Percentiles rank a stretch among this genome's conserved stretches.
phyloP scores from a whole-genome alignment of 1,140 invertebrate genomes.

The Zaprionus capensis region DNA sequence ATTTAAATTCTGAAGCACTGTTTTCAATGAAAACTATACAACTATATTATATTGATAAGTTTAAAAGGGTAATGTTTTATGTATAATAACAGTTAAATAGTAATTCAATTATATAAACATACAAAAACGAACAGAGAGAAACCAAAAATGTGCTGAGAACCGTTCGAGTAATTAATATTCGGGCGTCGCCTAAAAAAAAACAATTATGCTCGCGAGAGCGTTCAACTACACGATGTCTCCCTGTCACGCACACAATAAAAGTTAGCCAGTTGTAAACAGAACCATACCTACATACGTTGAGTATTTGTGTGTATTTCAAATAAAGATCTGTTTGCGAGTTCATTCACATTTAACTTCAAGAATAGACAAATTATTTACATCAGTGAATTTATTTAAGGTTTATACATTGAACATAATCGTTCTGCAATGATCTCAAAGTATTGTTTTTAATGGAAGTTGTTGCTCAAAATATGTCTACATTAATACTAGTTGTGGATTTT shows the following conservation, averaged over 20 bases:
- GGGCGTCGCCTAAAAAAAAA: conserved; percentile 35
- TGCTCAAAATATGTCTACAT: not conserved
- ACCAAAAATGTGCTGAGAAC: conserved; percentile 14
- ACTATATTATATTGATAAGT: not conserved
- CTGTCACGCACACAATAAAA: conserved; percentile 24
- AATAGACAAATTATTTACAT: conserved; percentile 8
- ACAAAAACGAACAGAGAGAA: not conserved
- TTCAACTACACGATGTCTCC: conserved; percentile 14
- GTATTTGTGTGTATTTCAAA: conserved; percentile 6
- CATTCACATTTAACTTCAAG: conserved; percentile 26
- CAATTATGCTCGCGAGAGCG: conserved; percentile 10
- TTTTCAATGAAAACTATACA: not conserved
- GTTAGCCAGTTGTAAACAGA: conserved; percentile 16
- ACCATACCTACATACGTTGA: not conserved
- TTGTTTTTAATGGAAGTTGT: not conserved
- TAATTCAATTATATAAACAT: not conserved
- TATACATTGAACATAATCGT: not conserved
- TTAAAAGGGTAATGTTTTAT: not conserved
- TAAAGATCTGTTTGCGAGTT: conserved; percentile 4
- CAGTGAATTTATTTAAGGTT: not conserved
- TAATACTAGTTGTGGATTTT: not conserved
- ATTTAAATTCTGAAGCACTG: not conserved
- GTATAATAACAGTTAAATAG: not conserved
- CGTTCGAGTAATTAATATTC: conserved; percentile 13
- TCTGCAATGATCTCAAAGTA: not conserved